Percentiles rank a stretch among this genome's conserved stretches.
Conservation (phyloP, 1,140 invertebrate genomes). For the Lordiphosa mommai region DNA sequence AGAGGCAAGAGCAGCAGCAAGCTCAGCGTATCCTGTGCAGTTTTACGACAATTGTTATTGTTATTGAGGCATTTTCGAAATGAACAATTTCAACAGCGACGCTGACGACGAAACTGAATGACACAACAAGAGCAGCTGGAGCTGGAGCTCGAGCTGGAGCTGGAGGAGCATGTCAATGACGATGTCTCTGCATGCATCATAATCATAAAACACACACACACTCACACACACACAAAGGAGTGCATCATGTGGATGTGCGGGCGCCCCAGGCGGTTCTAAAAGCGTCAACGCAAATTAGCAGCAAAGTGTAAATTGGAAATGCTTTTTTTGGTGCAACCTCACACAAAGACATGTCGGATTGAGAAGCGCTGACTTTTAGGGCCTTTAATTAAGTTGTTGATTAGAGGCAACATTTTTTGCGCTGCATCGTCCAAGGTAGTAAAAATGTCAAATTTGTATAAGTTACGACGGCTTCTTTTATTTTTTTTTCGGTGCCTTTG, state of each 20-base stretch:
- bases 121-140: conserved; percentile 39
- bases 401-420: conserved; percentile 61
- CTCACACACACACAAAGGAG: conserved; percentile 11
- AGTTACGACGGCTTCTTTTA: conserved; percentile 43
- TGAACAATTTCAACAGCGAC: conserved; percentile 74
- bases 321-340: conserved; percentile 72
- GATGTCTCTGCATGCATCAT: conserved; percentile 67
- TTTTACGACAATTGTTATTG: conserved; percentile 78
- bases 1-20: conserved; percentile 12
- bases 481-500: conserved; percentile 8
- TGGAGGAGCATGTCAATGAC: conserved; percentile 68
- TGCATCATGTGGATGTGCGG: conserved; percentile 38
- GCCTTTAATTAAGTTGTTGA: conserved; percentile 76
- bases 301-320: conserved; percentile 78
- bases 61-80: conserved; percentile 78
- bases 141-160: conserved; percentile 29
- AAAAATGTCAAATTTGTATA: conserved; percentile 77
- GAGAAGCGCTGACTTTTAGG: conserved; percentile 52
- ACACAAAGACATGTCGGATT: conserved; percentile 33
- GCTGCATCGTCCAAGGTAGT: conserved; percentile 30
- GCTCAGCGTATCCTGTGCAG: conserved; percentile 60
- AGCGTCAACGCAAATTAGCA: conserved; percentile 77
- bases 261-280: conserved; percentile 71
- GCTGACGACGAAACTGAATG: conserved; percentile 71
- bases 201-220: conserved; percentile 73